Evolutionary conservation across 2,888 invertebrate genomes (phyloP).

Genomic region (Adelognathus sp.): DNA sequence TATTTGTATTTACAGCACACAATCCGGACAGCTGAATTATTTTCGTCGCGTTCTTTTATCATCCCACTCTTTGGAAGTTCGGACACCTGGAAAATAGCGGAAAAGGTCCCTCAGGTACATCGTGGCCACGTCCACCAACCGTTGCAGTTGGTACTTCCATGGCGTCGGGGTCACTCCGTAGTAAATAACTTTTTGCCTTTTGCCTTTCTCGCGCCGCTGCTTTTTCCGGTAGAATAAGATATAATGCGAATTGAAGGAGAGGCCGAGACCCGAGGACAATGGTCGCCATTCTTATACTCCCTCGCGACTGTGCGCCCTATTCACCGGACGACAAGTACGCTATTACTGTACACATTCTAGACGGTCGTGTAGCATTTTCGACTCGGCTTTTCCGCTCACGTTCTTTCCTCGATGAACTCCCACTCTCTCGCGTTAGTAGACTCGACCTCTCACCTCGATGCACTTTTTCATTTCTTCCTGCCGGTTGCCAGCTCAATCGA

Average conservation of each 20-base stretch:
- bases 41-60: not conserved
- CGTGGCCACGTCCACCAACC: not conserved
- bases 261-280: slow-evolving; percentile 44
- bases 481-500: not conserved
- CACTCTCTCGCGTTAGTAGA: slow-evolving; percentile 1
- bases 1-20: slow-evolving; percentile 15
- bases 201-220: slow-evolving; percentile 5
- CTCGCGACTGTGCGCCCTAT: slow-evolving; percentile 30
- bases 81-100: slow-evolving; percentile 43
- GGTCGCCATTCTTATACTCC: slow-evolving; percentile 47
- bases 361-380: slow-evolving; percentile 24
- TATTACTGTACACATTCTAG: not conserved
- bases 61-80: not conserved
- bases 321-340: not conserved
- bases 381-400: slow-evolving; percentile 38
- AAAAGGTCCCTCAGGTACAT: slow-evolving; percentile 27
- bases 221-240: slow-evolving; percentile 46
- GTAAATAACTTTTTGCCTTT: slow-evolving; percentile 10
- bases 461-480: slow-evolving; percentile 14
- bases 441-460: slow-evolving; percentile 23
- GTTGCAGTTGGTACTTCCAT: not conserved
- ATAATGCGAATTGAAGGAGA: slow-evolving; percentile 35
- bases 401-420: slow-evolving; percentile 41
- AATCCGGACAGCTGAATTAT: slow-evolving; percentile 28
- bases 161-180: not conserved